Percentiles rank a stretch among this genome's conserved stretches.
Evolutionary conservation across 2,888 invertebrate species (phyloP).

Genomic region (Euclidia mi): DNA sequence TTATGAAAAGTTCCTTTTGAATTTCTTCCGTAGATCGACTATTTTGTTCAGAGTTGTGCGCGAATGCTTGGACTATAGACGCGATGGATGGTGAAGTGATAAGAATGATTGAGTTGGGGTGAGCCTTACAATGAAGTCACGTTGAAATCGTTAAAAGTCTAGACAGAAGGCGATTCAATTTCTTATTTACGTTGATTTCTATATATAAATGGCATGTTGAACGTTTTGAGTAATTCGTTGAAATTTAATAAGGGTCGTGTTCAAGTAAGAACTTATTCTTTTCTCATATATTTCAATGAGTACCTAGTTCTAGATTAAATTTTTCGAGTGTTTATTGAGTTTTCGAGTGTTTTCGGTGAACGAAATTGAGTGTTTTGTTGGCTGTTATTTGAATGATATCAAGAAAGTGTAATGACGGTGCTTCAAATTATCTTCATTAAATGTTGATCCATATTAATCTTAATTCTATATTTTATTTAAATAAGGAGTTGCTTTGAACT

Average conservation of each 20-base stretch:
- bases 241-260: constrained; percentile 29
- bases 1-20: constrained; percentile 15
- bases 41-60: constrained; percentile 14
- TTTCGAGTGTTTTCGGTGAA: constrained; percentile 16
- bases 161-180: constrained; percentile 71
- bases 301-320: constrained; percentile 23
- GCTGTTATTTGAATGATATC: constrained; percentile 7
- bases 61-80: background rate
- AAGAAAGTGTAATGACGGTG: constrained; percentile 7
- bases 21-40: constrained; percentile 45
- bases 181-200: constrained; percentile 65
- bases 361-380: constrained; percentile 20
- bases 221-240: constrained; percentile 29
- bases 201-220: constrained; percentile 42
- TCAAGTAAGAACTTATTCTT: background rate
- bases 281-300: constrained; percentile 13
- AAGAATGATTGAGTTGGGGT: constrained; percentile 19
- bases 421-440: constrained; percentile 1
- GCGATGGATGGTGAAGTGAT: constrained; percentile 46
- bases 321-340: constrained; percentile 25
- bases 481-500: no score
- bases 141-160: constrained; percentile 72
- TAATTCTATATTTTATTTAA: no score
- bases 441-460: constrained; percentile 5
- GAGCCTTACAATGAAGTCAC: constrained; percentile 51